Evolutionary conservation across 2,113 vertebrate species (phyloP), one percentile per base, ranked within the genome.

Genomic region (Myotis yumanensis): DNA sequence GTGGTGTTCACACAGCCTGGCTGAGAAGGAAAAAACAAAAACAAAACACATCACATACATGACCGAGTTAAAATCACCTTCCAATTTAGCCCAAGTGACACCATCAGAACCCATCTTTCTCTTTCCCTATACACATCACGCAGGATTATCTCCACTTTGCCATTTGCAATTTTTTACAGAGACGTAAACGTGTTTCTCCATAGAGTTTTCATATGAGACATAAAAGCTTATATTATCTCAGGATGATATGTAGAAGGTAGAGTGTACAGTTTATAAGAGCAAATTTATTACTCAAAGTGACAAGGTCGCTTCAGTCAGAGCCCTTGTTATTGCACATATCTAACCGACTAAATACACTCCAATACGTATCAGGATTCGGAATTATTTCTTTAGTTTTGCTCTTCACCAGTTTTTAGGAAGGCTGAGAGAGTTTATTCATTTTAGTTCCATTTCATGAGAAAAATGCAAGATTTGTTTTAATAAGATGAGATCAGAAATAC

Each of bases 1-100:
- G 99, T 99, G 96, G 99, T 99, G 98, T 99, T 99, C 97, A 99
- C 99, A 96, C 99, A 99, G 95, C 99, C 99, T 25, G 99, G 99
- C 99, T 99, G 98, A 98, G 89, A 91, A 62, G 59, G 59, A 96
- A 96, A 95, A 93, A 73, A 79, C 1, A 54, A 22, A 9, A 9
- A 46, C 22, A 59, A 25, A 62, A 62, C 59, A 62, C 62, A 95
- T 30, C 0, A 0, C 32, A 23, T 96, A 87, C 81, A 89, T 96
- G 91, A 96, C 94, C 62, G 71, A 64, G 83, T 73, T 66, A 88
- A 95, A 83, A 86, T 84, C 52, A 89, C n/a, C 25, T 35, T 87
- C 91, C 40, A 51, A 6, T 28, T 8, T 20, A 86, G 84, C 20
- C 48, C 46, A 62, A 40, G 80, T n/a, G 40, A 80, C 59, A 62